Conservation (phyloP, 2,113 vertebrate genomes). For the Heterotilapia buettikoferi region DNA sequence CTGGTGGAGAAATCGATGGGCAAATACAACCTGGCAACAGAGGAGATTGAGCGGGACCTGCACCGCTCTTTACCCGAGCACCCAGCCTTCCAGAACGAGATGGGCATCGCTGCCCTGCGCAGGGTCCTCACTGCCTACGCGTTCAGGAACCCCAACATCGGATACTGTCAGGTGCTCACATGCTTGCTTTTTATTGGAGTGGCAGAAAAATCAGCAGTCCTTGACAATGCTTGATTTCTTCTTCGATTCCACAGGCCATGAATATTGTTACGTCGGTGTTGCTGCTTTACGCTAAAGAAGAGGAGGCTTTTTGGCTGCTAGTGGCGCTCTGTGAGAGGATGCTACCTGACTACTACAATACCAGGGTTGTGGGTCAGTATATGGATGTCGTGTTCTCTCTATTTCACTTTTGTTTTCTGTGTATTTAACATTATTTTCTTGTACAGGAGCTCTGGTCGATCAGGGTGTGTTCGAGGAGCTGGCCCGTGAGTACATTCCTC, state of each 20-base stretch:
- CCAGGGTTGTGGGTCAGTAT: slow-evolving; percentile 91
- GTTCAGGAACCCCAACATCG: slow-evolving; percentile 96
- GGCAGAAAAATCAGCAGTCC: background rate
- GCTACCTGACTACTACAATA: slow-evolving; percentile 99
- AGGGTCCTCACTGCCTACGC: slow-evolving; percentile 95
- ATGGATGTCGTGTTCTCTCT: background rate
- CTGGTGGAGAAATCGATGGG: slow-evolving; percentile 97
- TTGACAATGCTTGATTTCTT: background rate
- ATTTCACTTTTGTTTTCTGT: background rate
- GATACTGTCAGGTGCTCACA: slow-evolving; percentile 89
- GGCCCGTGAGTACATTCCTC: slow-evolving; percentile 89
- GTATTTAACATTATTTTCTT: background rate
- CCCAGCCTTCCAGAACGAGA: slow-evolving; percentile 97
- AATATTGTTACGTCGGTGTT: slow-evolving; percentile 97
- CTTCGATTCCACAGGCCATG: slow-evolving; percentile 81
- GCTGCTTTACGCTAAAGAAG: slow-evolving; percentile 95
- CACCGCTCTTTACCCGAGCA: slow-evolving; percentile 97
- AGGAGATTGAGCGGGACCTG: slow-evolving; percentile 96
- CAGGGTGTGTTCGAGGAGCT: slow-evolving; percentile 98
- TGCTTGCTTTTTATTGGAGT: background rate
- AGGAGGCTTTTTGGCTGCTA: slow-evolving; percentile 96
- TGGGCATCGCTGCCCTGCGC: slow-evolving; percentile 93
- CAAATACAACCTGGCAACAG: slow-evolving; percentile 93
- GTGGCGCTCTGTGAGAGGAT: slow-evolving; percentile 96
- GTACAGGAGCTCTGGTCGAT: slow-evolving; percentile 89